Conservation (phyloP, 2,113 vertebrate species). For the Solea senegalensis region DNA sequence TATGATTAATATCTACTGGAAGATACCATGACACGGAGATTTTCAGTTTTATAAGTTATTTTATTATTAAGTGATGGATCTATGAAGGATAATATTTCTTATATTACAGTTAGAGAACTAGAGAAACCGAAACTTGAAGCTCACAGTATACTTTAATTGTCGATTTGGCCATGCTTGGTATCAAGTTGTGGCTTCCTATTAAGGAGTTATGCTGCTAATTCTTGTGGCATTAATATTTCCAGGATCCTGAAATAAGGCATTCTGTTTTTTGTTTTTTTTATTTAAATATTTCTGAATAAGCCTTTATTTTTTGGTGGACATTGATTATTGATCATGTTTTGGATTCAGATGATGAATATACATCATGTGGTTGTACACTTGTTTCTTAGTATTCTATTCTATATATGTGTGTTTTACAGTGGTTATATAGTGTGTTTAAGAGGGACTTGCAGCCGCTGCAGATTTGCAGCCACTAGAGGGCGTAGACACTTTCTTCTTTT, state of each 20-base stretch:
- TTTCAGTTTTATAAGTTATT: background rate
- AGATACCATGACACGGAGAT: background rate
- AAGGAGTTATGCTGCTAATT: background rate
- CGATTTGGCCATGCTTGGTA: background rate
- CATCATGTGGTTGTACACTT: too few species aligned
- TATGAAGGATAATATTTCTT: background rate
- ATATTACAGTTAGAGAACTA: background rate
- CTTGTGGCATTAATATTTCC: too few species aligned
- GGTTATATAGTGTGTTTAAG: too few species aligned
- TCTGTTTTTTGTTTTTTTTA: too few species aligned
- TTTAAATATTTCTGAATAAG: too few species aligned
- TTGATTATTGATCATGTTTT: too few species aligned
- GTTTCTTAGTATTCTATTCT: too few species aligned
- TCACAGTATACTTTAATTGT: background rate
- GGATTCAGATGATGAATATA: too few species aligned
- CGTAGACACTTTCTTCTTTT: background rate
- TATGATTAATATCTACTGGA: slow-evolving; percentile 3
- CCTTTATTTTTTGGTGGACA: too few species aligned
- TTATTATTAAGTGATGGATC: background rate
- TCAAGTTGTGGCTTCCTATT: background rate
- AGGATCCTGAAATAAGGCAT: too few species aligned
- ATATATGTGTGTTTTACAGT: too few species aligned
- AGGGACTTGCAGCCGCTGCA: too few species aligned
- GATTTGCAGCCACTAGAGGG: slow-evolving; percentile 49
- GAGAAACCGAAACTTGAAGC: background rate